Evolutionary conservation across 1,140 invertebrate genomes (phyloP).

Genomic region (Ephestia elutella): DNA sequence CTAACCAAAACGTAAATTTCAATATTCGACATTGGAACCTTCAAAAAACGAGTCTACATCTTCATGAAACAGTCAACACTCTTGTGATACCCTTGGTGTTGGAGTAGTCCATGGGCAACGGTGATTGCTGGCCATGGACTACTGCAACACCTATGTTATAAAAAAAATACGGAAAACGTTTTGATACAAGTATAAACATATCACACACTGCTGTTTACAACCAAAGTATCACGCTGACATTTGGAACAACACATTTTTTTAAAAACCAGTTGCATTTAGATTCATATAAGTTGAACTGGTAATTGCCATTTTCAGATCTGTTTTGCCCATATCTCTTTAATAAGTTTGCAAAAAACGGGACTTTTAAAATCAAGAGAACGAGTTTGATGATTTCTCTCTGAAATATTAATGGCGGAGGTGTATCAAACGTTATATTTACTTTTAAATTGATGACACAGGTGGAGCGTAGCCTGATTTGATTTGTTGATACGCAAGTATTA

Average conservation of each 20-base stretch:
- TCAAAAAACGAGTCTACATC: too few relatives aligned
- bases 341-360: neutral
- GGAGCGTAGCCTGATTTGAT: neutral
- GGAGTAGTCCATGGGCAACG: too few relatives aligned
- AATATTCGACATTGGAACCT: too few relatives aligned
- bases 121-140: too few relatives aligned
- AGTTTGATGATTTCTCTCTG: neutral
- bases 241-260: neutral
- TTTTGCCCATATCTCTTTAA: neutral
- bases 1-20: constrained; percentile 29
- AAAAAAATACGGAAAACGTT: too few relatives aligned
- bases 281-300: neutral
- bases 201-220: too few relatives aligned
- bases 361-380: neutral
- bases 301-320: neutral
- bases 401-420: neutral
- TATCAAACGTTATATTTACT: neutral
- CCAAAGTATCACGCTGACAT: too few relatives aligned
- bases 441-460: neutral
- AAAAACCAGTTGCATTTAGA: neutral
- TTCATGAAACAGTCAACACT: too few relatives aligned
- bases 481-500: neutral
- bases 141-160: too few relatives aligned
- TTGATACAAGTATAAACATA: too few relatives aligned
- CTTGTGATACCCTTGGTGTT: too few relatives aligned